Percentiles rank a stretch among this genome's conserved stretches.
These are phyloP conservation scores for Drosophila chauvacae DNA, from an alignment of 1,140 invertebrate species.

Conservation along the genomic window DNA sequence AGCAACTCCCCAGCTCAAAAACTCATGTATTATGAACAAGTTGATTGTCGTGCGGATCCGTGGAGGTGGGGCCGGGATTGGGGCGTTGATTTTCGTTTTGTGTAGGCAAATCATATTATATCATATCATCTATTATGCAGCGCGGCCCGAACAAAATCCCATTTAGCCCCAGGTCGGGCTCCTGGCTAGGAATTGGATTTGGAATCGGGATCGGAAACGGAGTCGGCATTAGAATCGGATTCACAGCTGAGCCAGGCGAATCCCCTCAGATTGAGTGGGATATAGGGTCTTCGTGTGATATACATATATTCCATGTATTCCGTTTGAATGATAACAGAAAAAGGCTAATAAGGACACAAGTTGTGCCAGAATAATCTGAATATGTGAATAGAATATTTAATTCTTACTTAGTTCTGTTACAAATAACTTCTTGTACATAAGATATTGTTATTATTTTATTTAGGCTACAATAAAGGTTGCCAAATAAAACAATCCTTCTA, in stretches of 20 bases:
- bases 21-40: conserved; percentile 76
- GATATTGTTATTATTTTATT: not conserved
- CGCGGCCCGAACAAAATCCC: conserved; percentile 41
- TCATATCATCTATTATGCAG: conserved; percentile 69
- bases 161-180: conserved; percentile 31
- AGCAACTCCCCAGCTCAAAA: conserved; percentile 18
- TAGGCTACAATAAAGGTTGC: not conserved
- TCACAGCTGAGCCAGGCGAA: conserved; percentile 12
- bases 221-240: conserved; percentile 5
- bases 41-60: conserved; percentile 71
- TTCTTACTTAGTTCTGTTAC: not conserved
- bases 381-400: not conserved
- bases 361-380: not conserved
- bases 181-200: not conserved
- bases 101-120: conserved; percentile 79
- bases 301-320: not conserved
- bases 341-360: not conserved
- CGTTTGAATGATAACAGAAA: too few relatives aligned
- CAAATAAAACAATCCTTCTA: not conserved
- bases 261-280: not conserved
- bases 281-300: not conserved
- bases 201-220: conserved; percentile 2
- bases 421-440: not conserved
- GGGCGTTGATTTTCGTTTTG: conserved; percentile 64
- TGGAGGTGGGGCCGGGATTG: conserved; percentile 10